A percentile compares a stretch with the other conserved stretches of the same genome.
Evolutionary conservation across 2,888 invertebrate species (phyloP).

Genomic region (Cephus spinipes): DNA sequence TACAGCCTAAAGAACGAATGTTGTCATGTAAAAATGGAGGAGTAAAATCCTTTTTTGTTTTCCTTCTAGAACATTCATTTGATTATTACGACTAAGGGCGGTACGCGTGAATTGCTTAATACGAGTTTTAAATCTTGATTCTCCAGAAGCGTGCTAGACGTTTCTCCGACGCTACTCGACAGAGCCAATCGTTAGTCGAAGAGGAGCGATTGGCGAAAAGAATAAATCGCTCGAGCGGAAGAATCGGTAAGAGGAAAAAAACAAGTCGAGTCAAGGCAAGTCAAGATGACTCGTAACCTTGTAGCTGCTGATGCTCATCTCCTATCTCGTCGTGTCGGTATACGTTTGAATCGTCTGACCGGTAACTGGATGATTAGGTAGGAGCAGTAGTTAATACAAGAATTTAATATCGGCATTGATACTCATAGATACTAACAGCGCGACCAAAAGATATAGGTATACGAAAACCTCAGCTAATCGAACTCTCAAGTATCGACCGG

Average conservation of each 20-base stretch:
- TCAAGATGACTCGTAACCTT: slow-evolving; percentile 28
- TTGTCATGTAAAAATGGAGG: neutral
- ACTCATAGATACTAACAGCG: neutral
- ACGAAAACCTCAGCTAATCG: neutral
- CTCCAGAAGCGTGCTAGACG: neutral
- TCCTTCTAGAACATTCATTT: neutral
- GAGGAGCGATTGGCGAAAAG: neutral
- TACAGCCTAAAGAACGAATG: neutral
- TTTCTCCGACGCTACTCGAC: neutral
- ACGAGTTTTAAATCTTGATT: neutral
- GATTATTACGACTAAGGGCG: neutral
- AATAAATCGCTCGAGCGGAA: neutral
- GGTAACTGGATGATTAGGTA: neutral
- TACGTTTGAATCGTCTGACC: slow-evolving; percentile 9
- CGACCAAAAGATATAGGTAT: neutral
- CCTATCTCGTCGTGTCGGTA: neutral
- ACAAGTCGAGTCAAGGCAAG: neutral
- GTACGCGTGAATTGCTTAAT: neutral
- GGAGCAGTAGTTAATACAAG: neutral
- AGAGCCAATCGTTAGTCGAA: neutral
- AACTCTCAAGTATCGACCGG: neutral
- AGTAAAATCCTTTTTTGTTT: neutral
- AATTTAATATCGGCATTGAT: neutral
- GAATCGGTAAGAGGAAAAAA: neutral
- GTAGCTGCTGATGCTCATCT: slow-evolving; percentile 24